Percentiles rank a stretch among this genome's conserved stretches.
phyloP scores from a whole-genome alignment of 1,140 invertebrate species.

The Acromyrmex charruanus region DNA sequence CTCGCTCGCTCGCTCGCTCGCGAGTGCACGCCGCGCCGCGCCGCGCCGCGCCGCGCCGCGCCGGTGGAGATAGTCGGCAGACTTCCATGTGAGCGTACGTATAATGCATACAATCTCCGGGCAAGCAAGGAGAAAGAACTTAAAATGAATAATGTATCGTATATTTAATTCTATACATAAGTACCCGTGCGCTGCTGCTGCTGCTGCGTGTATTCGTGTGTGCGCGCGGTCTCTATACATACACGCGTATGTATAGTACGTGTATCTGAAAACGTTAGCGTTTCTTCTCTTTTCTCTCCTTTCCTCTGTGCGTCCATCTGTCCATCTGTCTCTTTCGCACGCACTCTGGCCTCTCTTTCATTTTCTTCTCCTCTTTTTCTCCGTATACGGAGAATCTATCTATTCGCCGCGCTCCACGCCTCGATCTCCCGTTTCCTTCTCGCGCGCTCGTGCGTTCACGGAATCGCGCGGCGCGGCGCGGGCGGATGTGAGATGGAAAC shows the following conservation, averaged over 20 bases:
- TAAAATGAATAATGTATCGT: slow-evolving; percentile 87
- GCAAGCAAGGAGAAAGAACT: slow-evolving; percentile 85
- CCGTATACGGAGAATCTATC: slow-evolving; percentile 23
- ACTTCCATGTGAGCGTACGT: slow-evolving; percentile 58
- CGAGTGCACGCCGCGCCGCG: background rate
- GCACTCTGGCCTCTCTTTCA: slow-evolving; percentile 29
- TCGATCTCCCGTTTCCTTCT: slow-evolving; percentile 36
- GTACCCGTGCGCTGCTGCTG: slow-evolving; percentile 68
- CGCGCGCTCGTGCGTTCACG: slow-evolving; percentile 25
- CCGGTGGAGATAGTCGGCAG: slow-evolving; percentile 56
- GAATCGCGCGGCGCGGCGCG: slow-evolving; percentile 17
- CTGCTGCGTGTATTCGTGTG: slow-evolving; percentile 23
- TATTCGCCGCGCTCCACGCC: slow-evolving; percentile 46
- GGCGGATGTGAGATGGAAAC: slow-evolving; percentile 4
- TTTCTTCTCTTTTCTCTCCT: slow-evolving; percentile 54
- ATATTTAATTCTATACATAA: slow-evolving; percentile 86
- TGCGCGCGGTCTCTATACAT: slow-evolving; percentile 30
- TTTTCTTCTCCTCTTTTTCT: slow-evolving; percentile 34
- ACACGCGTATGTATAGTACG: background rate
- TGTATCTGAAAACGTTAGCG: slow-evolving; percentile 66
- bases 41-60: slow-evolving; percentile 3
- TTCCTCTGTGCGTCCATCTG: background rate
- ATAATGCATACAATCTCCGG: slow-evolving; percentile 80
- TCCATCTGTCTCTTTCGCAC: slow-evolving; percentile 27
- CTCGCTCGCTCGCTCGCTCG: slow-evolving; percentile 29